A percentile compares a stretch with the other conserved stretches of the same genome.
These are phyloP conservation scores for Theodoxus fluviatilis DNA, from an alignment of 2,888 invertebrate species.

Conservation along the genomic window DNA sequence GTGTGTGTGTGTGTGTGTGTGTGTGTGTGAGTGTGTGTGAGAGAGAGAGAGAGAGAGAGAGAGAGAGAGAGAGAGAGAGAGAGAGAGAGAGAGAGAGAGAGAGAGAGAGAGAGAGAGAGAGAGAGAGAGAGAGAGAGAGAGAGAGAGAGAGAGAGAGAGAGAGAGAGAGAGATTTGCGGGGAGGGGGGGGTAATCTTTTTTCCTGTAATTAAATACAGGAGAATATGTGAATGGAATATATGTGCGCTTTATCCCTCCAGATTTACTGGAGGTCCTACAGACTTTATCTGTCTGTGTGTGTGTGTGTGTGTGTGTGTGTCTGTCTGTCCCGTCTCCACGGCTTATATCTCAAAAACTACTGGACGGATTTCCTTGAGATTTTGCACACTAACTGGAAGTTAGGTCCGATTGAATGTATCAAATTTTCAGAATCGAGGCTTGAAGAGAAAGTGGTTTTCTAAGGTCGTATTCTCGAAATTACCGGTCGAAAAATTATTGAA, in stretches of 20 bases:
- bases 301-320: slow-evolving; percentile 8
- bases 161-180: slow-evolving; percentile 12
- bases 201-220: not conserved
- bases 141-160: not conserved
- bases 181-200: not conserved
- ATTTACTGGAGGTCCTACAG: too few relatives aligned
- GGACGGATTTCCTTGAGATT: too few relatives aligned
- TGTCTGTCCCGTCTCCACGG: not conserved
- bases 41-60: not conserved
- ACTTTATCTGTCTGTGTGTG: not conserved
- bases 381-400: too few relatives aligned
- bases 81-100: slow-evolving; percentile 22
- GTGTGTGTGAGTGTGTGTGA: not conserved
- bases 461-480: too few relatives aligned
- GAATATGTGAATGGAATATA: not conserved
- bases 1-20: slow-evolving; percentile 8
- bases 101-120: slow-evolving; percentile 7
- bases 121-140: slow-evolving; percentile 12
- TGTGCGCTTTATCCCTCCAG: too few relatives aligned
- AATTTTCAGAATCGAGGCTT: too few relatives aligned
- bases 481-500: too few relatives aligned
- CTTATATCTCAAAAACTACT: too few relatives aligned
- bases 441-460: too few relatives aligned
- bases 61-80: slow-evolving; percentile 13
- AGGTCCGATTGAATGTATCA: too few relatives aligned